phyloP scores from a whole-genome alignment of 2,888 invertebrate genomes.

The Eupithecia dodoneata region DNA sequence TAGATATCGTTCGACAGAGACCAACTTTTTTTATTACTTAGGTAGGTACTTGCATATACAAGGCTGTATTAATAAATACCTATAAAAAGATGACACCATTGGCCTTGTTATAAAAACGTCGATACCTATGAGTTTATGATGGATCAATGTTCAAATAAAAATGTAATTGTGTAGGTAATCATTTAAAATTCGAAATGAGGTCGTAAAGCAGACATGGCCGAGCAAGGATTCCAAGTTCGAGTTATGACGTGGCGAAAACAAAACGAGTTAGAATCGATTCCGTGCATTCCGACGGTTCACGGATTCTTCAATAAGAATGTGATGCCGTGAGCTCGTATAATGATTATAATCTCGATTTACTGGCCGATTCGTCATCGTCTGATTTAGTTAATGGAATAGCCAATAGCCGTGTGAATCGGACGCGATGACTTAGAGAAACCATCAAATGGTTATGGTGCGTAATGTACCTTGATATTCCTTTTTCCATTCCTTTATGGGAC shows the following conservation, averaged over 20 bases:
- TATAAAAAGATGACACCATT: neutral
- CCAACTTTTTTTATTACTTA: neutral
- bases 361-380: constrained; percentile 81
- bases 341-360: constrained; percentile 81
- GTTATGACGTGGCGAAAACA: constrained; percentile 83
- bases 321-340: constrained; percentile 71
- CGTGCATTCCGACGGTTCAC: constrained; percentile 80
- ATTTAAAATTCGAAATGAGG: constrained; percentile 43
- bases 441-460: constrained; percentile 30
- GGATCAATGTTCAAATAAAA: neutral
- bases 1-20: neutral
- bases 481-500: constrained; percentile 9
- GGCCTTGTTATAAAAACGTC: neutral
- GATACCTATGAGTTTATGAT: neutral
- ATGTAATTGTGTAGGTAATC: constrained; percentile 20
- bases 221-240: constrained; percentile 65
- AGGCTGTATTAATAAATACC: neutral
- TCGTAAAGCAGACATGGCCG: constrained; percentile 50
- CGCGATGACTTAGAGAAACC: constrained; percentile 50
- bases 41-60: neutral
- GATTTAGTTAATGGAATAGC: constrained; percentile 81
- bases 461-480: constrained; percentile 23
- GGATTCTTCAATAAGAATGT: constrained; percentile 76
- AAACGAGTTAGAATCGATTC: constrained; percentile 80
- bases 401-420: constrained; percentile 77